Percentiles rank a stretch among this genome's conserved stretches.
Conservation (phyloP, 1,140 invertebrate species). For the Riptortus pedestris region DNA sequence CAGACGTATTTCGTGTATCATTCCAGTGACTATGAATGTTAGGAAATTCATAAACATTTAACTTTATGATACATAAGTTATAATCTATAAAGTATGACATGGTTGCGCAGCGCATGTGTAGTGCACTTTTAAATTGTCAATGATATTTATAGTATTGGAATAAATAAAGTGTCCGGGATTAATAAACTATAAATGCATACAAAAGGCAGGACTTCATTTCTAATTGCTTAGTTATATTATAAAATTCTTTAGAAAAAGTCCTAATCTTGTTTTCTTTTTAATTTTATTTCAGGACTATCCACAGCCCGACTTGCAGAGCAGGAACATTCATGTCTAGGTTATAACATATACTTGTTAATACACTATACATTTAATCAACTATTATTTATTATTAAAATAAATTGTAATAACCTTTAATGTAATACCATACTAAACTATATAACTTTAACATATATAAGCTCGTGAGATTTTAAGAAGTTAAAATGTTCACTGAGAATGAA, state of each 20-base stretch:
- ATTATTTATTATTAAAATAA: conserved; percentile 3
- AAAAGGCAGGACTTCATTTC: background rate
- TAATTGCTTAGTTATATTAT: background rate
- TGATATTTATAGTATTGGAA: background rate
- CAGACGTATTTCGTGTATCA: too few relatives aligned
- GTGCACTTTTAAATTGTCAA: background rate
- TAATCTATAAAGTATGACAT: background rate
- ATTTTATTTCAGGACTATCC: conserved; percentile 22
- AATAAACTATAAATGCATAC: background rate
- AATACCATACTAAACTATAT: background rate
- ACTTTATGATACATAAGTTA: too few relatives aligned
- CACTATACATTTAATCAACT: background rate
- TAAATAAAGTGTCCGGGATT: background rate
- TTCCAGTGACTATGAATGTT: too few relatives aligned
- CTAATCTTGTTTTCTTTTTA: background rate
- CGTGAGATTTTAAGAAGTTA: background rate
- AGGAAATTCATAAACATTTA: too few relatives aligned
- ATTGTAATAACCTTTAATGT: background rate
- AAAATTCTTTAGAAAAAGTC: background rate
- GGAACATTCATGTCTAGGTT: conserved; percentile 19
- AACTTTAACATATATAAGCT: background rate
- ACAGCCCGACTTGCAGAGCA: conserved; percentile 23
- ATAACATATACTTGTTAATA: conserved; percentile 4
- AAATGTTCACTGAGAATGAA: background rate
- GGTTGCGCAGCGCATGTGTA: background rate